Percentiles rank a stretch among this genome's conserved stretches.
phyloP scores from a whole-genome alignment of 1,140 invertebrate species.

The Globodera rostochiensis region DNA sequence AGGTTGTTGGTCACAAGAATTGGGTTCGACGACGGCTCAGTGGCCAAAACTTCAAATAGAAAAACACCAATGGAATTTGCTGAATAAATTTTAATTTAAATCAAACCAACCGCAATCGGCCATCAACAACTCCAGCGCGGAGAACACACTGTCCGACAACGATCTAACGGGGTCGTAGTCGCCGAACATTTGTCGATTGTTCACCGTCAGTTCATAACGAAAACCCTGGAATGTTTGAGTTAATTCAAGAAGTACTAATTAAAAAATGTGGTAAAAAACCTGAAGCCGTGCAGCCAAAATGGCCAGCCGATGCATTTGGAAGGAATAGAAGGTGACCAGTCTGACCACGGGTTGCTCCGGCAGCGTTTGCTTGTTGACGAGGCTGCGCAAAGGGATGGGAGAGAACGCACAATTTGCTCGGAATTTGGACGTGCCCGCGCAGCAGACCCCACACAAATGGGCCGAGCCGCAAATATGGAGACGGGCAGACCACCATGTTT shows the following conservation, averaged over 20 bases:
- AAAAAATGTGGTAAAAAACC: conserved; percentile 10
- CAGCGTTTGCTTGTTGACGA: conserved; percentile 55
- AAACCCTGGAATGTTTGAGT: conserved; percentile 48
- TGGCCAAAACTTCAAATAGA: conserved; percentile 41
- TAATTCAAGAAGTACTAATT: conserved; percentile 9
- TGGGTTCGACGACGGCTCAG: conserved; percentile 53
- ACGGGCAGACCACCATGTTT: not conserved
- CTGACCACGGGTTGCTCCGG: conserved; percentile 51
- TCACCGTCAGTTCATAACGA: conserved; percentile 56
- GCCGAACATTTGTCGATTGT: conserved; percentile 55
- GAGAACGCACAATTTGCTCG: not conserved
- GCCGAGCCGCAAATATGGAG: not conserved
- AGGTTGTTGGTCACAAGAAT: conserved; percentile 57
- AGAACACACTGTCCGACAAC: conserved; percentile 61
- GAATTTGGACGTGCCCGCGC: not conserved
- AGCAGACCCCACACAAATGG: not conserved
- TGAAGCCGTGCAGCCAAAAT: conserved; percentile 60
- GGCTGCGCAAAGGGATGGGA: conserved; percentile 26
- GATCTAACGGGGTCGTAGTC: conserved; percentile 56
- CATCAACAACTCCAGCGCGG: conserved; percentile 61
- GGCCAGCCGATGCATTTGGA: conserved; percentile 63
- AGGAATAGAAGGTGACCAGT: conserved; percentile 58
- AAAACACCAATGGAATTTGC: not conserved
- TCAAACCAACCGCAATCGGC: conserved; percentile 39
- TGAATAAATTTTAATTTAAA: conserved; percentile 14